phyloP scores from a whole-genome alignment of 2,797 vertebrate species.

The Ptychadena robeensis region DNA sequence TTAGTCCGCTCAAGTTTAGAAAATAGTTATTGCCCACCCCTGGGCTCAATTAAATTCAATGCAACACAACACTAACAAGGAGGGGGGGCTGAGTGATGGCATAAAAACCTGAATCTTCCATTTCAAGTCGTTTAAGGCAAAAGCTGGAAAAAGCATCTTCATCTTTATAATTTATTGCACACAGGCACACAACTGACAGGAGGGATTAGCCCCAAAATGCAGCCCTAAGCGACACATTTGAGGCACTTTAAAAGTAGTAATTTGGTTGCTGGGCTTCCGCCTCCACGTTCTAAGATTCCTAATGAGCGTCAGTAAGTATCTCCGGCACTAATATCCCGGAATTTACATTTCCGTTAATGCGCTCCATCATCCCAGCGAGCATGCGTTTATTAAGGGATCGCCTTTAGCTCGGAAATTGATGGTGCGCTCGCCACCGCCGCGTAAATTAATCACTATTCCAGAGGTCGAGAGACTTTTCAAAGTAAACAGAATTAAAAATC shows the following conservation, averaged over 20 bases:
- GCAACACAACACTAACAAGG: too few species aligned
- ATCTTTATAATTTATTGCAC: too few species aligned
- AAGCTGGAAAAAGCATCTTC: too few species aligned
- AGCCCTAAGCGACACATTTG: too few species aligned
- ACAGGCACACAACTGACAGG: too few species aligned
- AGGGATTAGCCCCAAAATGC: too few species aligned
- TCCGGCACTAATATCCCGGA: background rate
- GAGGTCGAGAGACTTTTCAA: constrained; percentile 23
- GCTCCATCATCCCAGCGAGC: constrained; percentile 16
- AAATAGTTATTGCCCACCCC: too few species aligned
- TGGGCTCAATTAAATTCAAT: too few species aligned
- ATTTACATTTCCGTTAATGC: constrained; percentile 34
- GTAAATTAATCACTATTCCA: constrained; percentile 35
- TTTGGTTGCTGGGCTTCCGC: background rate
- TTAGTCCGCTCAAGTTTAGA: too few species aligned
- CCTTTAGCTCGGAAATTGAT: constrained; percentile 22
- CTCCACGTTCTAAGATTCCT: background rate
- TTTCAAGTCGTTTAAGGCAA: too few species aligned
- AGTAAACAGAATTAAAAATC: constrained; percentile 51
- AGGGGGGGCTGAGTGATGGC: too few species aligned
- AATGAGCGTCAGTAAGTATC: background rate
- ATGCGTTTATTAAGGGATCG: constrained; percentile 20
- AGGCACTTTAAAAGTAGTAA: background rate
- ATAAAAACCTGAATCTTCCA: too few species aligned
- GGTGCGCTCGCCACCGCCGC: background rate